Evolutionary conservation across 2,113 vertebrate genomes (phyloP), one percentile per base, ranked within the genome.

Genomic region (Donacobius atricapilla): DNA sequence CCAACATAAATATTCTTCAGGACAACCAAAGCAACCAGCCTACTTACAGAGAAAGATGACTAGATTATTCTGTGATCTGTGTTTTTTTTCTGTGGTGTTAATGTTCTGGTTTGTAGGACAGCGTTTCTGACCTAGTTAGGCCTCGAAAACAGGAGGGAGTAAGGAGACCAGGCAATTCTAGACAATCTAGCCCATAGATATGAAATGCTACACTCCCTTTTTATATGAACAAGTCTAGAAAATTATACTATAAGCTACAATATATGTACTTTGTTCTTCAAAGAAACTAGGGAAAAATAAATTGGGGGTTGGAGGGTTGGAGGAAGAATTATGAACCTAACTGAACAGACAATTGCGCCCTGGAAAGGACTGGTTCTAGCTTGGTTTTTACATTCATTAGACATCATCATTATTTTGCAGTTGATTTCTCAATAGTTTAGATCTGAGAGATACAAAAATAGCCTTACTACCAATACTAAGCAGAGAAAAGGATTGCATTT

Each of bases 241-340:
- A 44, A 25, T 76, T 71, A 28, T 10, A 48, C 24, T 65, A 1
- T 82, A 63, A 70, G 9, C 24, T 76, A 35, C 39, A 58, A 18
- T 28, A 15, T 22, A 39, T 63, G 9, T 57, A 47, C 14, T 48
- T 87, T 53, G 13, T 44, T 84, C 50, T 85, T 86, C 50, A 66
- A 48, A 90, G 13, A 83, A 72, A 69, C 61, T 13, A 61, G 37
- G 9, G 20, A 28, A 76, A 35, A 48, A 65, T 45, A 76, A 91
- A 37, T 4, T 4, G 9, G 10, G 2, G 0, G 1, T 23, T 0
- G 0, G 15, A 22, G 5, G 1, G 5, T 23, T 25, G 24, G 23
- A 69, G 13, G 33, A 68, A 40, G 56, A 60, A 40, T 70, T 76
- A 48, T 8, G 11, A 60, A 30, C 25, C 37, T 73, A 33, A 45